These are phyloP conservation scores for Muscina levida DNA, from an alignment of 2,888 invertebrate species.

Conservation along the genomic window DNA sequence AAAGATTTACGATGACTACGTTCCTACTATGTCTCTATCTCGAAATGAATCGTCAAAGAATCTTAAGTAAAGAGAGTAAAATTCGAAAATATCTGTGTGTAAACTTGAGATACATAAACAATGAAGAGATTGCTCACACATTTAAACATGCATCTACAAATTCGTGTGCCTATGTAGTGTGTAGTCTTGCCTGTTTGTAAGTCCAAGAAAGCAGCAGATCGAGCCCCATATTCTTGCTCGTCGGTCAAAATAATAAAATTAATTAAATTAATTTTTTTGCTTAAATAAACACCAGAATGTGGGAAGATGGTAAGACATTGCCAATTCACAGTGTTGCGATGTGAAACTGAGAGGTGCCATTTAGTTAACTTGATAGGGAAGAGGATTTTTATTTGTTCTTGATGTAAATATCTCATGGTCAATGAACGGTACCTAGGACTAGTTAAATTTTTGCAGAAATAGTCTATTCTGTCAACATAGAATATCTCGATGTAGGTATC, in stretches of 20 bases:
- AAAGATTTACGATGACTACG: constrained; percentile 50
- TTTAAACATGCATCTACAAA: not conserved
- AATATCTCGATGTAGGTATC: too few species aligned
- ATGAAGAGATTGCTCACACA: not conserved
- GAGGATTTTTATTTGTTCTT: too few species aligned
- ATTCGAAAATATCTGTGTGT: too few species aligned
- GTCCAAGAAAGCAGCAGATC: not conserved
- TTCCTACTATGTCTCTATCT: constrained; percentile 18
- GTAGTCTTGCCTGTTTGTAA: not conserved
- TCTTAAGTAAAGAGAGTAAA: constrained; percentile 10
- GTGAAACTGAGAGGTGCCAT: too few species aligned
- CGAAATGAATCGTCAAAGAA: constrained; percentile 40
- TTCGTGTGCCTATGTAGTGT: too few species aligned
- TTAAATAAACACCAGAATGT: not conserved
- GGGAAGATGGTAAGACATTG: not conserved
- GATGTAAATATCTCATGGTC: too few species aligned
- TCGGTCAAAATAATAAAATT: not conserved
- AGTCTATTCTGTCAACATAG: too few species aligned
- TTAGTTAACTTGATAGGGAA: too few species aligned
- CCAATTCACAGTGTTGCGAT: too few species aligned
- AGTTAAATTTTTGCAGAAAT: too few species aligned
- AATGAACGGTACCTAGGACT: too few species aligned
- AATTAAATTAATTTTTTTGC: not conserved
- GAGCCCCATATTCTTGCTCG: not conserved
- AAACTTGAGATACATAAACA: too few species aligned